Conservation (phyloP, 2,888 invertebrate species). For the Cyrtodaria siliqua region DNA sequence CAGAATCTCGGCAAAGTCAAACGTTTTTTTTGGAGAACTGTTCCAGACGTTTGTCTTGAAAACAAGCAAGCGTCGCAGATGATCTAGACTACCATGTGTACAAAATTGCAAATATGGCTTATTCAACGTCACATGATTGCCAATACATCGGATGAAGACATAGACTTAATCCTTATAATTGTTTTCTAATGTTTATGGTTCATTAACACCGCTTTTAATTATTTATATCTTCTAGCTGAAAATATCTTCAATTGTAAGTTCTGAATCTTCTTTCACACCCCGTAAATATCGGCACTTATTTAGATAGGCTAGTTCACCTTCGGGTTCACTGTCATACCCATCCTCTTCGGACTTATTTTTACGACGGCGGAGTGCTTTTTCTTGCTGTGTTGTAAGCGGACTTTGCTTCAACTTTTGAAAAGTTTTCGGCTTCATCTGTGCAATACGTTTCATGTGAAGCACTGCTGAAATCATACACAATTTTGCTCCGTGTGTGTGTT, state of each 20-base stretch:
- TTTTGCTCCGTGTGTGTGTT: conserved; percentile 36
- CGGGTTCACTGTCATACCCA: conserved; percentile 7
- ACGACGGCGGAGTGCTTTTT: conserved; percentile 7
- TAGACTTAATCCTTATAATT: no score
- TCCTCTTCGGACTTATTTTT: conserved; percentile 1
- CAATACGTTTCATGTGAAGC: conserved; percentile 42
- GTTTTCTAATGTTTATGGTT: no score
- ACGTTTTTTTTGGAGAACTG: no score
- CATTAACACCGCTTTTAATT: no score
- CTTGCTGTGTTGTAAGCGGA: conserved; percentile 31
- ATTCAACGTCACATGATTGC: no score
- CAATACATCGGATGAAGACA: no score
- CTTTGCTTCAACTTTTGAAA: conserved; percentile 35
- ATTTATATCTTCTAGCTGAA: conserved; percentile 46
- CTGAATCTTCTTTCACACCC: conserved; percentile 31
- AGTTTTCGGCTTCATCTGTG: conserved; percentile 28
- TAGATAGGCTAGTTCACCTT: conserved; percentile 22
- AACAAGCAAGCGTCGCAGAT: no score
- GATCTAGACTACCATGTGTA: no score
- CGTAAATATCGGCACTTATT: conserved; percentile 45
- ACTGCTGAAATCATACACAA: conserved; percentile 54
- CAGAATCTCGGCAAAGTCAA: no score
- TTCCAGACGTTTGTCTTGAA: no score
- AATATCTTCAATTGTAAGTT: conserved; percentile 54
- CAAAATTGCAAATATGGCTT: no score